Conservation (phyloP, 2,797 vertebrate genomes). For the Poliocrania exsul region DNA sequence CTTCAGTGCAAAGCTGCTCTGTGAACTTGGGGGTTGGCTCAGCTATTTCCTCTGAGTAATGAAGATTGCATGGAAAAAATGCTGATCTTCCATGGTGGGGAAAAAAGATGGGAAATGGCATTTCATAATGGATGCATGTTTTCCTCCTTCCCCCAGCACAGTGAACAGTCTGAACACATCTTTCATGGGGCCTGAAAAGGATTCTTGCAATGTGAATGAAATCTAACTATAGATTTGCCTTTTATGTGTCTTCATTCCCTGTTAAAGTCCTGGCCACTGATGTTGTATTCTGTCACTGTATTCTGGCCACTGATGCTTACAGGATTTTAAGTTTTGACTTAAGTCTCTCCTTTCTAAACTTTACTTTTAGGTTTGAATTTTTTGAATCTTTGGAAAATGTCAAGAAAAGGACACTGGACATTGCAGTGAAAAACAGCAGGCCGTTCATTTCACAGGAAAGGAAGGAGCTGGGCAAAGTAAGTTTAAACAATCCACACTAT, state of each 20-base stretch:
- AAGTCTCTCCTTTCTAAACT: background rate
- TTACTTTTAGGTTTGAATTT: slow-evolving; percentile 88
- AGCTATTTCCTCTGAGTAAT: slow-evolving; percentile 54
- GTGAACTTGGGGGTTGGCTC: background rate
- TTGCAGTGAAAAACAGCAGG: slow-evolving; percentile 91
- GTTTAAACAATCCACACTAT: background rate
- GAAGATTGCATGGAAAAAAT: background rate
- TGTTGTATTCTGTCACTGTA: background rate
- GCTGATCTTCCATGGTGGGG: background rate
- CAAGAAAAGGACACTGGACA: slow-evolving; percentile 84
- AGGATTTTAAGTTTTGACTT: background rate
- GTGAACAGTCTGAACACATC: background rate
- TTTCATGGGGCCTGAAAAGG: background rate
- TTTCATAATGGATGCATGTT: background rate
- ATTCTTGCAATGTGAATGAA: background rate
- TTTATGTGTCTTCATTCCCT: background rate
- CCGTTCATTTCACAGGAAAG: slow-evolving; percentile 87
- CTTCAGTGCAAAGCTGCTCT: background rate
- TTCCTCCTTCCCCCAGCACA: background rate
- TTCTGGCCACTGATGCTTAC: background rate
- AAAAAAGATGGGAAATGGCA: background rate
- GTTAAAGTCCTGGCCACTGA: background rate
- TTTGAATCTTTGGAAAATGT: slow-evolving; percentile 85
- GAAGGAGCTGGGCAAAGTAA: slow-evolving; percentile 93
- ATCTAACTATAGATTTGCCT: background rate